Evolutionary conservation across 2,113 vertebrate genomes (phyloP).

Genomic region (Brevimyrus niger): DNA sequence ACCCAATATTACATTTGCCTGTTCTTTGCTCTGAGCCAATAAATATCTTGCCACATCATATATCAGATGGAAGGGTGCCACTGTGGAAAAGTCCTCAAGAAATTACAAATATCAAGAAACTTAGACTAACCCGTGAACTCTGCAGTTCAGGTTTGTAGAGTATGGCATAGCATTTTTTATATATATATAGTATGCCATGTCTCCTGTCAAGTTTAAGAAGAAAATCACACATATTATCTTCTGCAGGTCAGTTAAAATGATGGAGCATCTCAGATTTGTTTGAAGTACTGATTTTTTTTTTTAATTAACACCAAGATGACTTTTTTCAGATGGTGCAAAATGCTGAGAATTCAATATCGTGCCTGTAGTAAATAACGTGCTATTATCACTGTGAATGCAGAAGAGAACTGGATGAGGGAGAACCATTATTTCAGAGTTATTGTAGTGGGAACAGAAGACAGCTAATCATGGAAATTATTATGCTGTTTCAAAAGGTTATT

Average conservation of each 20-base stretch:
- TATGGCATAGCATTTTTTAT: not conserved
- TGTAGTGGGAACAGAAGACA: not conserved
- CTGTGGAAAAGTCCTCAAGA: not conserved
- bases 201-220: not conserved
- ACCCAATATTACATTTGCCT: not conserved
- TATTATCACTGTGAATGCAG: not conserved
- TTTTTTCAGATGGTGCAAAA: not conserved
- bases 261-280: not conserved
- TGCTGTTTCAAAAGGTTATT: not conserved
- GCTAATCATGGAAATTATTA: constrained; percentile 5
- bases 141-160: not conserved
- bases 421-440: not conserved
- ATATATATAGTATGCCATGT: not conserved
- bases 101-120: not conserved
- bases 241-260: not conserved
- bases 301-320: not conserved
- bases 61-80: not conserved
- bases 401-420: not conserved
- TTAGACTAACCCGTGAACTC: not conserved
- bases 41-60: not conserved
- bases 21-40: not conserved
- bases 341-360: not conserved
- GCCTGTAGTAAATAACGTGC: not conserved
- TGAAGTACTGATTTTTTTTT: constrained; percentile 10
- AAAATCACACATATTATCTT: not conserved